phyloP scores from a whole-genome alignment of 2,888 invertebrate species.

The Tryphoninae sp. region DNA sequence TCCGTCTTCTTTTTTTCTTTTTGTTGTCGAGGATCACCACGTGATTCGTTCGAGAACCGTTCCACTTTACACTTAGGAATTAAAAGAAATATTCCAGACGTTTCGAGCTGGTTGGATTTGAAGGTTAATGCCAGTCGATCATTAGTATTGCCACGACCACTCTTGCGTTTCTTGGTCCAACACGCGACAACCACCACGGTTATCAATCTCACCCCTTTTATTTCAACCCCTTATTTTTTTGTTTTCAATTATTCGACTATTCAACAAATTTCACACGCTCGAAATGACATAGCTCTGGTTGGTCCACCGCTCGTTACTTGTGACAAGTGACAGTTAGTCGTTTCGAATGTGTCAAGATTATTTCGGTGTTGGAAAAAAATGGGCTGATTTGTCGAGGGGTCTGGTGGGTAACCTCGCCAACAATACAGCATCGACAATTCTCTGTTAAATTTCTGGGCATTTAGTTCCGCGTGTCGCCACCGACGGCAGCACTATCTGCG shows the following conservation, averaged over 20 bases:
- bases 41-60: background rate
- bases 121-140: too few relatives aligned
- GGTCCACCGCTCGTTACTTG: background rate
- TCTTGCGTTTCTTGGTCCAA: too few relatives aligned
- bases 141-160: too few relatives aligned
- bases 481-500: conserved; percentile 53
- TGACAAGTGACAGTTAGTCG: conserved; percentile 26
- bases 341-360: background rate
- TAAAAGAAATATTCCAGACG: too few relatives aligned
- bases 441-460: background rate
- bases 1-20: background rate
- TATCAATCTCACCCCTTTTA: too few relatives aligned
- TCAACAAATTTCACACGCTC: background rate
- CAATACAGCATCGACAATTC: conserved; percentile 32
- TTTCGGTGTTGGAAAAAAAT: background rate
- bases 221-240: too few relatives aligned
- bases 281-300: background rate
- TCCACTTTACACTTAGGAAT: too few relatives aligned
- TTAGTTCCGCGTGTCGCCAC: background rate
- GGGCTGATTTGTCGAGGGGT: background rate
- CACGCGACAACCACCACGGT: too few relatives aligned
- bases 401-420: conserved; percentile 21
- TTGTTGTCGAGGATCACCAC: background rate
- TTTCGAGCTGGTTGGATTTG: too few relatives aligned
- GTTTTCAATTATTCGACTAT: background rate